These are phyloP conservation scores for Pogonocherus hispidulus DNA, from an alignment of 2,888 invertebrate genomes.

Conservation along the genomic window DNA sequence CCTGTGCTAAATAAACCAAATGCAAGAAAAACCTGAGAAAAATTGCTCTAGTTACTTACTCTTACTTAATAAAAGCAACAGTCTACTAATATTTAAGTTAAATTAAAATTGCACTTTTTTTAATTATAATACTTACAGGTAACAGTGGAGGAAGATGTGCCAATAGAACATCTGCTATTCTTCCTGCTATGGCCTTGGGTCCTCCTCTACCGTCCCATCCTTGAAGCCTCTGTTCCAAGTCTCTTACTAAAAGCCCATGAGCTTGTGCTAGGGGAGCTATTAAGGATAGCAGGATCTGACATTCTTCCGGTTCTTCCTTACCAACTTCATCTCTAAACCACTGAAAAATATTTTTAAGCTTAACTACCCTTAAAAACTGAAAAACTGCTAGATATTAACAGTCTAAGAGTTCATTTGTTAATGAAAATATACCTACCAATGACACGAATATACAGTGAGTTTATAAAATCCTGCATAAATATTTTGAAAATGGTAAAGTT, in stretches of 20 bases:
- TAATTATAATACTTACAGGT: slow-evolving; percentile 66
- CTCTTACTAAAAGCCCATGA: slow-evolving; percentile 84
- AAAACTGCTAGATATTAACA: background rate
- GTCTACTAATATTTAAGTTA: too few relatives aligned
- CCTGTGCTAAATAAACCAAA: too few relatives aligned
- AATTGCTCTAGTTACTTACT: too few relatives aligned
- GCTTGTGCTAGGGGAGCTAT: slow-evolving; percentile 85
- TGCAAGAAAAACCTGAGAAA: too few relatives aligned
- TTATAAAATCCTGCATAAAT: too few relatives aligned
- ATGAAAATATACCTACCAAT: too few relatives aligned
- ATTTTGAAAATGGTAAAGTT: too few relatives aligned
- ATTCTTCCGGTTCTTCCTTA: slow-evolving; percentile 73
- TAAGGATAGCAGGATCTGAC: slow-evolving; percentile 73
- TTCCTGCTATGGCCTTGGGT: slow-evolving; percentile 70
- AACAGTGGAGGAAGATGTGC: slow-evolving; percentile 77
- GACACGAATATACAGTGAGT: too few relatives aligned
- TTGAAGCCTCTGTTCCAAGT: slow-evolving; percentile 81
- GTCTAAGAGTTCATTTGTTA: too few relatives aligned
- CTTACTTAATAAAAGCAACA: too few relatives aligned
- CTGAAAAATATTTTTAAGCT: slow-evolving; percentile 66
- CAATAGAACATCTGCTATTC: slow-evolving; percentile 83
- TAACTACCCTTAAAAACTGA: background rate
- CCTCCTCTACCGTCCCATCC: slow-evolving; percentile 79
- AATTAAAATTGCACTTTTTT: slow-evolving; percentile 1
- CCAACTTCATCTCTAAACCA: slow-evolving; percentile 80